Percentiles rank a stretch among this genome's conserved stretches.
phyloP scores from a whole-genome alignment of 2,888 invertebrate genomes.

The Priocnemis perturbator region DNA sequence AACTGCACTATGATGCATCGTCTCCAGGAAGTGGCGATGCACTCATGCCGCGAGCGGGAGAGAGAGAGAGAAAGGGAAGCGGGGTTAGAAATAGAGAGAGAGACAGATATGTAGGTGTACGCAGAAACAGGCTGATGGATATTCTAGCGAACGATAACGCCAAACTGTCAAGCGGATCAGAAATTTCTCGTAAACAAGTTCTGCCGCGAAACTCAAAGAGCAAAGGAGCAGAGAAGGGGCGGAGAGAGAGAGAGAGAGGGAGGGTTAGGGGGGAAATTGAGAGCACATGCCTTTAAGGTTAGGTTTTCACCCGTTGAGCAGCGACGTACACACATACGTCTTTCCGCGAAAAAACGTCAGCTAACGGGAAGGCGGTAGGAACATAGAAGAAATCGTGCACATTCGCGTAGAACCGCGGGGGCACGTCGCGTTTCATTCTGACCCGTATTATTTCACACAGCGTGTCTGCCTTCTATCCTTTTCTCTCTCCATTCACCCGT shows the following conservation, averaged over 20 bases:
- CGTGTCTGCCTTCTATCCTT: conserved; percentile 14
- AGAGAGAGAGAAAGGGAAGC: not conserved
- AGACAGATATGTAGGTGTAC: not conserved
- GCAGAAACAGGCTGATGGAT: too few species aligned
- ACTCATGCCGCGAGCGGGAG: not conserved
- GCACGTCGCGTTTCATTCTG: conserved; percentile 32
- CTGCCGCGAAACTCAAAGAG: too few species aligned
- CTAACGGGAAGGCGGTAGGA: not conserved
- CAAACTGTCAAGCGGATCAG: too few species aligned
- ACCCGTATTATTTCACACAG: conserved; percentile 32
- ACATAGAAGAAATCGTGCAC: conserved; percentile 1
- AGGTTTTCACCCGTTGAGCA: too few species aligned
- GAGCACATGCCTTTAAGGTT: not conserved
- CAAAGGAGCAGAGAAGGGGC: not conserved
- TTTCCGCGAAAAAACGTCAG: not conserved
- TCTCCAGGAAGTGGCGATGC: too few species aligned
- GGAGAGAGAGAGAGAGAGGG: not conserved
- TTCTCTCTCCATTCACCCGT: conserved; percentile 8
- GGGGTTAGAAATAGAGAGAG: conserved; percentile 1
- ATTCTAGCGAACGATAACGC: too few species aligned
- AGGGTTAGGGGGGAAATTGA: not conserved
- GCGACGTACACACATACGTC: not conserved
- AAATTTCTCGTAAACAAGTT: too few species aligned
- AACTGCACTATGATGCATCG: too few species aligned
- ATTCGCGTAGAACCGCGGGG: conserved; percentile 37